Percentiles rank a stretch among this genome's conserved stretches.
Conservation (phyloP, 1,140 invertebrate species). For the Lucilia cuprina region DNA sequence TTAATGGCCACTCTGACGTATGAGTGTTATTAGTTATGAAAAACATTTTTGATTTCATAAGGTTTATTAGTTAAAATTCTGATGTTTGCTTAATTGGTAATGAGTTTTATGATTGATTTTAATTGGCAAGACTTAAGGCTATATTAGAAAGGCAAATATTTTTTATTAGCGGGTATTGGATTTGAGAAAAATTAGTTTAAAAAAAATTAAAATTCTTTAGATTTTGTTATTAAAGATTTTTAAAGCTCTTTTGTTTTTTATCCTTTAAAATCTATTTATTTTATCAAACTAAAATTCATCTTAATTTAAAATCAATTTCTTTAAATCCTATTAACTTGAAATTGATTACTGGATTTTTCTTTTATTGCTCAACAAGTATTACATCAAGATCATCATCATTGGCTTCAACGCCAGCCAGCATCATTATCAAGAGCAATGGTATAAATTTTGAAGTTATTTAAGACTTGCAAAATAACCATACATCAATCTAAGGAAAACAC, state of each 20-base stretch:
- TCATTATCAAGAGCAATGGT: slow-evolving; percentile 27
- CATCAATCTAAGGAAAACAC: neutral
- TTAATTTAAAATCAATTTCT: neutral
- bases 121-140: too few species aligned
- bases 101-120: too few species aligned
- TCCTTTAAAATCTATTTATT: too few species aligned
- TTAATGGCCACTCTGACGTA: too few species aligned
- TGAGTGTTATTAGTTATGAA: too few species aligned
- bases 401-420: neutral
- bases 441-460: slow-evolving; percentile 19
- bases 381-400: neutral
- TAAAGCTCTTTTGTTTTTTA: neutral
- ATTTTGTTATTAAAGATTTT: neutral
- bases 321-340: neutral
- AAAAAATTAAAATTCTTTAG: neutral
- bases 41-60: too few species aligned
- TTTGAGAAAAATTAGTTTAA: too few species aligned
- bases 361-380: neutral
- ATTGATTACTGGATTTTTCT: neutral
- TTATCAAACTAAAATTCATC: neutral
- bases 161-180: too few species aligned
- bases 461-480: slow-evolving; percentile 17
- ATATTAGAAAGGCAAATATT: too few species aligned
- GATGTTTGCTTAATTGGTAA: too few species aligned
- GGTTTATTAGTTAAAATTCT: too few species aligned